These are phyloP conservation scores for Priocnemis perturbator DNA, from an alignment of 2,888 invertebrate species.

Conservation along the genomic window DNA sequence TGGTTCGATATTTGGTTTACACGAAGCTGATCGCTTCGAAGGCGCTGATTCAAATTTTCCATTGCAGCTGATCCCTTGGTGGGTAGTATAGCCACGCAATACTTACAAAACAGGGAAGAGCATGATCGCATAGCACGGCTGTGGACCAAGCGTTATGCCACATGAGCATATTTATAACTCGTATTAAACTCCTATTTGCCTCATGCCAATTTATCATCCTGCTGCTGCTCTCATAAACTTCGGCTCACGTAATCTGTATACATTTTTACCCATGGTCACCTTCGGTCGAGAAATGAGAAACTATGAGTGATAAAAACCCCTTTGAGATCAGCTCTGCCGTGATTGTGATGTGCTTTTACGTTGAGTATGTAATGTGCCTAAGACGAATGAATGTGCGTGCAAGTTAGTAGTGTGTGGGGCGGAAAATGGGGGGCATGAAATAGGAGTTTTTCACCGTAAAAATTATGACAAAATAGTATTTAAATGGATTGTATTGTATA, in stretches of 20 bases:
- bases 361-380: constrained; percentile 62
- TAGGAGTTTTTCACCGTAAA: constrained; percentile 47
- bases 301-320: constrained; percentile 17
- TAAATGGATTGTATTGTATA: constrained; percentile 56
- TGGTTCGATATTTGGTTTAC: constrained; percentile 3
- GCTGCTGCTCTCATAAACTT: constrained; percentile 36
- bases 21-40: neutral
- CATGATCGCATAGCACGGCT: constrained; percentile 98
- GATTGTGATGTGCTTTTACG: constrained; percentile 61
- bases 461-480: constrained; percentile 65
- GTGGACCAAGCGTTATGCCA: constrained; percentile 98
- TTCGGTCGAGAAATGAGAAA: constrained; percentile 23
- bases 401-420: constrained; percentile 37
- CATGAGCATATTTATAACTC: constrained; percentile 79
- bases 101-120: constrained; percentile 97
- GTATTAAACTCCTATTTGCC: constrained; percentile 62
- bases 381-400: constrained; percentile 57
- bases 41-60: constrained; percentile 27
- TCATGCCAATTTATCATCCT: constrained; percentile 64
- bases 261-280: constrained; percentile 33
- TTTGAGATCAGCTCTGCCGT: constrained; percentile 53
- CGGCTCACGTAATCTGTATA: constrained; percentile 41
- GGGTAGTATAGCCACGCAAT: constrained; percentile 98
- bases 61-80: constrained; percentile 95
- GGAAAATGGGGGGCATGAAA: constrained; percentile 44